A percentile compares a stretch with the other conserved stretches of the same genome.
Conservation (phyloP, 2,113 vertebrate species). For the Argyrosomus japonicus region DNA sequence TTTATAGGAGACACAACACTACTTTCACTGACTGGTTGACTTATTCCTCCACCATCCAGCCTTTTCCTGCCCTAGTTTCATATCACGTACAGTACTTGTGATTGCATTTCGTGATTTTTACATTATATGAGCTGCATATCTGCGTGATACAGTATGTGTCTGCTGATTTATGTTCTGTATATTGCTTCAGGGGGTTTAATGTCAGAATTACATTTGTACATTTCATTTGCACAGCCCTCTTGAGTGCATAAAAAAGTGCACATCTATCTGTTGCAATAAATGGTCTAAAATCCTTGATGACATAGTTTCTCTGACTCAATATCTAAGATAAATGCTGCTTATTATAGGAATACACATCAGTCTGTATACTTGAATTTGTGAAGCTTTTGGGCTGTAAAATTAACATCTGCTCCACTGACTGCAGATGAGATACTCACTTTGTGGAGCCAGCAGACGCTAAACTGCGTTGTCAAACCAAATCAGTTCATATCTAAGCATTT, state of each 20-base stretch:
- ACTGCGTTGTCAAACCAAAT: conserved; percentile 32
- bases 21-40: not conserved
- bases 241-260: not conserved
- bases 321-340: not conserved
- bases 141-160: not conserved
- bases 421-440: not conserved
- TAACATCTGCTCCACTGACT: conserved; percentile 18
- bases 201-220: not conserved
- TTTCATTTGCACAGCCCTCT: not conserved
- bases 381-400: not conserved
- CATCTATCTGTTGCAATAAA: conserved; percentile 12
- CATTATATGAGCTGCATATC: conserved; percentile 27
- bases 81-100: not conserved
- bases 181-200: conserved; percentile 10
- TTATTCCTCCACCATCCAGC: not conserved
- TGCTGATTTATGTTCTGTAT: not conserved
- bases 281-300: not conserved
- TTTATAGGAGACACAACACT: not conserved
- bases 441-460: not conserved
- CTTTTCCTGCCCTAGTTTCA: conserved; percentile 12
- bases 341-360: not conserved
- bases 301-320: not conserved
- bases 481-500: not conserved
- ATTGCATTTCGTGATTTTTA: not conserved
- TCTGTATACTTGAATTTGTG: not conserved